A percentile compares a stretch with the other conserved stretches of the same genome.
These are phyloP conservation scores for Limnephilus auricula DNA, from an alignment of 2,888 invertebrate species.

Conservation along the genomic window DNA sequence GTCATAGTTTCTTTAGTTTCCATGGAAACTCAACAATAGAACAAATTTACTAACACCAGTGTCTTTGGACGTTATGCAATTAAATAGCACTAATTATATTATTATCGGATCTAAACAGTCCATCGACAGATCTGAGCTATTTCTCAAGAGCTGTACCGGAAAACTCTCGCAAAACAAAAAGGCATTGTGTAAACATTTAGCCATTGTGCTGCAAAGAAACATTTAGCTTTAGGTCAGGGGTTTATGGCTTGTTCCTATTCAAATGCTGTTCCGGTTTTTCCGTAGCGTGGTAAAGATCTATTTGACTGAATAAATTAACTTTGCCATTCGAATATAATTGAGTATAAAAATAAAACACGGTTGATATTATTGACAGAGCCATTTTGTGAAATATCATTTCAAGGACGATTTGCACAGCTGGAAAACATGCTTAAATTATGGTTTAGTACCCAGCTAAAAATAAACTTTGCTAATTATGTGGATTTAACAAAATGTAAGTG, in stretches of 20 bases:
- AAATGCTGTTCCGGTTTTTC: not conserved
- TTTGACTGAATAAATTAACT: not conserved
- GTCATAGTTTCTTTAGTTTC: not conserved
- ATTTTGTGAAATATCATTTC: not conserved
- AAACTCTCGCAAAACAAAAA: not conserved
- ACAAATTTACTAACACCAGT: not conserved
- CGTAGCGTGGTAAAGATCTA: not conserved
- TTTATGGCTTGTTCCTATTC: not conserved
- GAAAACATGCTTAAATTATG: not conserved
- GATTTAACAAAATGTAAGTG: too few species aligned
- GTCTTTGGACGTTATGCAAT: not conserved
- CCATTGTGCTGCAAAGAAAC: not conserved
- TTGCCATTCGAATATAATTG: not conserved
- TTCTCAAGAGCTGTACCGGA: not conserved
- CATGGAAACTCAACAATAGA: not conserved
- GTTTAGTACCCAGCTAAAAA: not conserved
- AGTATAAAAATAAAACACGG: not conserved
- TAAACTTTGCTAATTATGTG: not conserved
- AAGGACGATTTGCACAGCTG: not conserved
- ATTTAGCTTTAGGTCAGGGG: not conserved
- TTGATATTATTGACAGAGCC: not conserved
- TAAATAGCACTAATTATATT: not conserved
- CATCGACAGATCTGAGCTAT: not conserved
- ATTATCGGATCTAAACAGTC: not conserved
- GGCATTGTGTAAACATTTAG: not conserved